phyloP scores from a whole-genome alignment of 23 tunicate species.

The Trididemnum nubilum region DNA sequence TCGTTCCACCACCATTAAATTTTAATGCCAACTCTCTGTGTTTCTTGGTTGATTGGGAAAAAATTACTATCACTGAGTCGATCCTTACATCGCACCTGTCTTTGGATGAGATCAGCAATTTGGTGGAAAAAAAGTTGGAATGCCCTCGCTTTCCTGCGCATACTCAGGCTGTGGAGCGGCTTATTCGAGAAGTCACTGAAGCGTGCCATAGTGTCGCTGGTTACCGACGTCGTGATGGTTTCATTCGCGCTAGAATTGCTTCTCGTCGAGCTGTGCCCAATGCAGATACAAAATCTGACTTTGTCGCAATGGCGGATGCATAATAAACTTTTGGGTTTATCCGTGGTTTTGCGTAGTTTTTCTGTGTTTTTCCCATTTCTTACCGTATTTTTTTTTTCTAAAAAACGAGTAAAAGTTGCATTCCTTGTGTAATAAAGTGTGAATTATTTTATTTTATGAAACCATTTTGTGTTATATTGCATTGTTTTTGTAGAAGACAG shows the following conservation, averaged over 20 bases:
- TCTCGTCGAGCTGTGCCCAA: slow-evolving; percentile 4
- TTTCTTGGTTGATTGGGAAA: slow-evolving; percentile 9
- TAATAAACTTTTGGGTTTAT: not conserved
- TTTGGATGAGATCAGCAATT: not conserved
- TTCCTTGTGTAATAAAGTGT: not conserved
- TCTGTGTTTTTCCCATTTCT: not conserved
- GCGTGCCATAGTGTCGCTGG: slow-evolving; percentile 12
- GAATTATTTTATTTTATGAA: not conserved
- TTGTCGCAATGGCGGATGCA: not conserved
- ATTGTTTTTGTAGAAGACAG: not conserved
- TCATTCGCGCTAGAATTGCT: slow-evolving; percentile 28
- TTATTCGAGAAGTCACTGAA: slow-evolving; percentile 12
- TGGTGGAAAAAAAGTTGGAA: slow-evolving; percentile 11
- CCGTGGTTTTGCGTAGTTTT: not conserved
- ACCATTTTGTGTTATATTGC: not conserved
- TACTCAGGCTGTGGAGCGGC: slow-evolving; percentile 35
- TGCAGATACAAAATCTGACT: slow-evolving; percentile 21
- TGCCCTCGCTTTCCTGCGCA: slow-evolving; percentile 20
- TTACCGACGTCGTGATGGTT: slow-evolving; percentile 11
- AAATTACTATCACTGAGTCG: slow-evolving; percentile 14
- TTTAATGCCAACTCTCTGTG: slow-evolving; percentile 26
- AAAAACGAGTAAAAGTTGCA: not conserved
- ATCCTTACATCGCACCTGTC: slow-evolving; percentile 19
- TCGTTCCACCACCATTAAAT: not conserved
- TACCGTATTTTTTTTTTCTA: not conserved